These are phyloP conservation scores for Andricus curvator DNA, from an alignment of 2,888 invertebrate species.

Conservation along the genomic window DNA sequence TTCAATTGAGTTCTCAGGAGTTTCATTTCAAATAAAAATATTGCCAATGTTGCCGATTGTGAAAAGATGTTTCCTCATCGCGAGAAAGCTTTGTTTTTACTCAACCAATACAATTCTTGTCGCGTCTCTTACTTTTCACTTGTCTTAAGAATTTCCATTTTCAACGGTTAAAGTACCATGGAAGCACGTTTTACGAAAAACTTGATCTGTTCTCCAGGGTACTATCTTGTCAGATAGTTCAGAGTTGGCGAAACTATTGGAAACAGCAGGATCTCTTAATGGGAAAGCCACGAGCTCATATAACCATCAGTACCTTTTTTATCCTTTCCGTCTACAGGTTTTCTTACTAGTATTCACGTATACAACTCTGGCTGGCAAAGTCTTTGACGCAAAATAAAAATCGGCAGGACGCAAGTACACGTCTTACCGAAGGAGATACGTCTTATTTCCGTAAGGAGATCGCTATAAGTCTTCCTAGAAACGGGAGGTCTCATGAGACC, in stretches of 20 bases:
- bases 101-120: neutral
- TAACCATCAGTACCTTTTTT: neutral
- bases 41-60: too few relatives aligned
- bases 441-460: conserved; percentile 13
- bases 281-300: neutral
- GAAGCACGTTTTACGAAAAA: neutral
- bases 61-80: too few relatives aligned
- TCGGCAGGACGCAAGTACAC: neutral
- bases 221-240: neutral
- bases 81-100: neutral
- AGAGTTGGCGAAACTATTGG: neutral
- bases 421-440: conserved; percentile 6
- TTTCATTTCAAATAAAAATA: neutral
- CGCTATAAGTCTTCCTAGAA: neutral
- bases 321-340: neutral
- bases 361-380: neutral
- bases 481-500: neutral
- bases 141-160: neutral
- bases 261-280: neutral
- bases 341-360: neutral
- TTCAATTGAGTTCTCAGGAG: conserved; percentile 12
- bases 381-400: neutral
- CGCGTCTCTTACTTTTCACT: neutral
- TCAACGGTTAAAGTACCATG: neutral
- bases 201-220: neutral